Evolutionary conservation across 2,113 vertebrate genomes (phyloP).

Genomic region (Oxyruncus cristatus): DNA sequence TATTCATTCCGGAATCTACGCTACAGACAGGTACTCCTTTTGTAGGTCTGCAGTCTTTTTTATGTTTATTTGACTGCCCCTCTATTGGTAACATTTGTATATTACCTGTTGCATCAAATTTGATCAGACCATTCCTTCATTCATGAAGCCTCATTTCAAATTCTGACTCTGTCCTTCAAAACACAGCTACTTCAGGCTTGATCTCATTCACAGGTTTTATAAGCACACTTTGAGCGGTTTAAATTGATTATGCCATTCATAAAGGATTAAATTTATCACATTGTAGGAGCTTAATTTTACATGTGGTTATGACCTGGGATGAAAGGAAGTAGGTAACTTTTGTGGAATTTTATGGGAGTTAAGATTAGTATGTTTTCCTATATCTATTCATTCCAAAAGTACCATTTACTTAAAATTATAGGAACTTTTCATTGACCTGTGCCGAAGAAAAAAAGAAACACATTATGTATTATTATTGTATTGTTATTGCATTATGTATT

Average conservation of each 20-base stretch:
- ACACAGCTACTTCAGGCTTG: background rate
- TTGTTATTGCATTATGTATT: background rate
- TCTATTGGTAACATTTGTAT: background rate
- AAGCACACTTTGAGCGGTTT: background rate
- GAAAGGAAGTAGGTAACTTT: background rate
- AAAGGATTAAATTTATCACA: background rate
- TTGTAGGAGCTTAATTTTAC: background rate
- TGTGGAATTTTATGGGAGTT: background rate
- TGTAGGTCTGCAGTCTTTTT: background rate
- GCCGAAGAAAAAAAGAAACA: background rate
- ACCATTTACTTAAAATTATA: background rate
- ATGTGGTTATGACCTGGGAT: background rate
- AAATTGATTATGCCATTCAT: background rate
- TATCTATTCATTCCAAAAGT: background rate
- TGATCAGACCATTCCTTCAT: background rate
- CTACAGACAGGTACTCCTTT: background rate
- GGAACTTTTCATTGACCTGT: background rate
- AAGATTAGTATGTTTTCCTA: background rate
- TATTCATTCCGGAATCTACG: background rate
- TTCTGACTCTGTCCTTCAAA: background rate
- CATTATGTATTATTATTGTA: background rate
- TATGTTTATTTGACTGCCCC: background rate
- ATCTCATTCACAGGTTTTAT: background rate
- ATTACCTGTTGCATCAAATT: background rate
- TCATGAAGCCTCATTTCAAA: background rate